Evolutionary conservation across 2,888 invertebrate species (phyloP), one percentile per base, ranked within the genome.

Genomic region (Brachyptera putata): DNA sequence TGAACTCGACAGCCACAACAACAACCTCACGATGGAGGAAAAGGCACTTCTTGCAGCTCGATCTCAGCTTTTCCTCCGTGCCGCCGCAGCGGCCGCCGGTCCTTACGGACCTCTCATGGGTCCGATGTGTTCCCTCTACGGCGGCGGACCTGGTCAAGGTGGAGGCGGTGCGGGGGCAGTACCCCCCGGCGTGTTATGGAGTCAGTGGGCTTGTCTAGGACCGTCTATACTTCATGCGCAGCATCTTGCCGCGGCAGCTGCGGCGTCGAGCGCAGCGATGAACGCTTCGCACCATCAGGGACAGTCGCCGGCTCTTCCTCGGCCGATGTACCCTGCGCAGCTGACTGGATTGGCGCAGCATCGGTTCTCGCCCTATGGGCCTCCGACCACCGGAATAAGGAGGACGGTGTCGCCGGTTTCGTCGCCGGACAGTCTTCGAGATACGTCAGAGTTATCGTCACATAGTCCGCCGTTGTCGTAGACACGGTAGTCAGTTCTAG

Each of bases 21-120:
- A 71, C 61, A 68, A 67, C 61, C 76, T 89, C 48, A 87, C 86
- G 16, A 72, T 88, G 64, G 89, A 89, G 71, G 89, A 89, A 73
- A 87, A 87, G 69, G 87, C 89, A 1, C 81, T 89, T 41, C 76
- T 89, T 68, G 88, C 88, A 0, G 89, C 89, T 1, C 78, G 89
- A 11, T 88, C 89, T 18, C 89, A 89, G 69, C 75, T 89, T 68
- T 83, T 89, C 66, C 76, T 89, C 56, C 77, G 88, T 1, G 86
- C 87, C 1, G 84, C 84, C 34, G 80, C 81, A 1, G 80, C 80
- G 0, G 75, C 75, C 0, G 74, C 73, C 2, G 78, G 78, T 4
- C 81, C 81, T 4, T 81, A 81, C 71, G 80, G 76, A n/a, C 79
- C 80, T 7, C 65, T 77, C 59, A 75, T 76, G 26, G 75, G 72